phyloP scores from a whole-genome alignment of 2,797 vertebrate species.

The Pseudocheirus occidentalis region DNA sequence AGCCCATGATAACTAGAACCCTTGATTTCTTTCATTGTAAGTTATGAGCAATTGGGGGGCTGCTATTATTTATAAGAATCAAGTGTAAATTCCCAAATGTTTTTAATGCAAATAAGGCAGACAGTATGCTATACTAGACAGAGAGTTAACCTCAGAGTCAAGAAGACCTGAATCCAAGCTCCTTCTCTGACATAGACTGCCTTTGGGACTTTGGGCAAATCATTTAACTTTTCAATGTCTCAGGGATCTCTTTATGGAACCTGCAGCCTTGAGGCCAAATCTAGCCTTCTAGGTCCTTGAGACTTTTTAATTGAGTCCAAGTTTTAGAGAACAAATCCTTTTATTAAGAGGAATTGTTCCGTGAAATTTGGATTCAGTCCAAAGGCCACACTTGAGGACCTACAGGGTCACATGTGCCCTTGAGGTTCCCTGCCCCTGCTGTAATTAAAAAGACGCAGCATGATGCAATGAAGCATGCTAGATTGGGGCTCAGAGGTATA shows the following conservation, averaged over 20 bases:
- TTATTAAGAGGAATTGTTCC: too few species aligned
- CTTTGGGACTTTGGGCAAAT: background rate
- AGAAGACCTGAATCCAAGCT: background rate
- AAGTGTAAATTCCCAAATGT: background rate
- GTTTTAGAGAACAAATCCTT: too few species aligned
- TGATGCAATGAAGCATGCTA: background rate
- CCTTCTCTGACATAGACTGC: background rate
- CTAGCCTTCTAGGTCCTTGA: too few species aligned
- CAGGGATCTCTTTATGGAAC: too few species aligned
- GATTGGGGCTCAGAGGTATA: background rate
- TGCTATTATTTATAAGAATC: background rate
- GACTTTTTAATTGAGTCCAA: too few species aligned
- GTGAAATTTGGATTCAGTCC: too few species aligned
- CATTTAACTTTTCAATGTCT: background rate
- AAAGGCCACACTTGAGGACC: too few species aligned
- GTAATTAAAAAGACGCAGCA: background rate
- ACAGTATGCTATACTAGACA: background rate
- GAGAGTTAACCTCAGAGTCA: background rate
- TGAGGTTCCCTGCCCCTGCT: background rate
- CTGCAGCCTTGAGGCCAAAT: too few species aligned
- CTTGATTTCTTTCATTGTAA: background rate
- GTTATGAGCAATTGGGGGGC: background rate
- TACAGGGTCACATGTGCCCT: too few species aligned
- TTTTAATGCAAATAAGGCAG: background rate
- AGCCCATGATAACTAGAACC: background rate